Base-by-base conservation (phyloP, 2,888 invertebrate genomes). In the Cheilosia vernalis region DNA sequence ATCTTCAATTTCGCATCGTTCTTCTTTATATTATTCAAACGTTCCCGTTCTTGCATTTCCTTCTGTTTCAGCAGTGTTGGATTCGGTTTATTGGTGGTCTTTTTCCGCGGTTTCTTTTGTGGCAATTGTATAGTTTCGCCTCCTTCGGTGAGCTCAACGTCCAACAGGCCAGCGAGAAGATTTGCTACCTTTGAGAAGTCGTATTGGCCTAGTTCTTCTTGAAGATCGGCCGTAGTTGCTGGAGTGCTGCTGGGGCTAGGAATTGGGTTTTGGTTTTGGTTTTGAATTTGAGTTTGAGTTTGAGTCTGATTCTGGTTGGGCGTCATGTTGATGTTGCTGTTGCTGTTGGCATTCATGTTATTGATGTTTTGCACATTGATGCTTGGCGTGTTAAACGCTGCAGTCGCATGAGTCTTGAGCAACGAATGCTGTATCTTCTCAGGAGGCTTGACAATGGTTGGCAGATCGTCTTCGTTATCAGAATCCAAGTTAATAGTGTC, bases 401-500 rank as follows among this genome's bases (percentile, higher is more conserved):
- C 87, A 47, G 88, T 88, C 60, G 79, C 77, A 42, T 88, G 80
- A n/a, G 51, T 83, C 13, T 47, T 81, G 1, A 73, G 0, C 5
- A 9, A 37, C 24, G 72, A 9, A 79, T 13, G 88, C 58, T 37
- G 82, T 63, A 13, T 15, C 9, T 17, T 63, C 19, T 6, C 56
- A n/a, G 33, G 40, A 6, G 78, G 24, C 33, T 33, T 49, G 7
- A 67, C 1, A 4, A 81, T 40, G 5, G 27, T n/a, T 1, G 61
- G 47, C 5, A 19, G 1, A 7, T 90, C 89, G 9, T 92, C 92
- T 21, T 92, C 92, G 73, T 91, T 90, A 69, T 92, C 92, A 0
- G 92, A 92, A 86, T 92, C 91, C 15, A 92, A 88, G 40, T 90
- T 91, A 40, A 92, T 92, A 2, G 90, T 90, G 73, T 92, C 91